Percentiles rank a stretch among this genome's conserved stretches.
These are phyloP conservation scores for Etheostoma nigrum DNA, from an alignment of 2,797 vertebrate species.

Conservation along the genomic window DNA sequence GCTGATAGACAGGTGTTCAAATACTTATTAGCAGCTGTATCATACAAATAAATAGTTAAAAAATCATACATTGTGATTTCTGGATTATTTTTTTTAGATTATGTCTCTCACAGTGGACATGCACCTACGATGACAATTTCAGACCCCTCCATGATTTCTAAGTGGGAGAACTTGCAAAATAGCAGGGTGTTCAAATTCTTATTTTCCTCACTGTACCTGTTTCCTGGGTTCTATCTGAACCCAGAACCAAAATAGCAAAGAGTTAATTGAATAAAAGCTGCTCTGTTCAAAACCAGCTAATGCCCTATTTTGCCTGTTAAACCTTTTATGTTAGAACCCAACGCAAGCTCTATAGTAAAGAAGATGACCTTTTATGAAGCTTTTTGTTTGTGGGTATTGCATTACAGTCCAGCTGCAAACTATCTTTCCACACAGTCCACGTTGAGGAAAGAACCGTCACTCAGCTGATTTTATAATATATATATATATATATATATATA, in stretches of 20 bases:
- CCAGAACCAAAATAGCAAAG: constrained; percentile 34
- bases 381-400: not conserved
- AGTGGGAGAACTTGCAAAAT: too few relatives aligned
- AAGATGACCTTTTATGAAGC: not conserved
- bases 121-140: too few relatives aligned
- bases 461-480: constrained; percentile 6
- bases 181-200: too few relatives aligned
- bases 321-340: not conserved
- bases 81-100: too few relatives aligned
- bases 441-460: not conserved
- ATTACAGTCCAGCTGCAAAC: not conserved
- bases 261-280: constrained; percentile 37
- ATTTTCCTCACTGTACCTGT: too few relatives aligned
- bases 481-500: too few relatives aligned
- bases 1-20: too few relatives aligned
- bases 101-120: too few relatives aligned
- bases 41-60: too few relatives aligned
- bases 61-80: too few relatives aligned
- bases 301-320: constrained; percentile 36
- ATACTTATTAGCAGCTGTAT: too few relatives aligned
- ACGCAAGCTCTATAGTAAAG: not conserved
- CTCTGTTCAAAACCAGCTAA: constrained; percentile 20
- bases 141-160: too few relatives aligned
- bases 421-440: not conserved
- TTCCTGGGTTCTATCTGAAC: constrained; percentile 7